Base-by-base conservation (phyloP, 2,888 invertebrate genomes). In the Eumacrocentrus americanus region DNA sequence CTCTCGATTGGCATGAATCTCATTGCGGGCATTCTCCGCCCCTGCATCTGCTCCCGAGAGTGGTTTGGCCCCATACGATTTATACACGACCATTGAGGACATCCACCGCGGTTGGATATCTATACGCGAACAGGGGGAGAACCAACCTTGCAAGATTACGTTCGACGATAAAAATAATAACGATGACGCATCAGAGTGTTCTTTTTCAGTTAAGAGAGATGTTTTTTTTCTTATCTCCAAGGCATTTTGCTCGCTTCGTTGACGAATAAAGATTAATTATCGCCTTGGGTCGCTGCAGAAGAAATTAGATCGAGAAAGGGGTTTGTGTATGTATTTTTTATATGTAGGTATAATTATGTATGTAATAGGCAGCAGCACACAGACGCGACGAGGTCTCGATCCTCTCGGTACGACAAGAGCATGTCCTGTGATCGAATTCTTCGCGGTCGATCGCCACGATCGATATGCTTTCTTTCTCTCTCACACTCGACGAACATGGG, bases 181-280 rank as follows among this genome's bases (percentile, higher is more conserved):
- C 46, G 50, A 59, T 58, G 62, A 65, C 60, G 59, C 29, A 7
- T 59, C 64, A 40, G 52, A n/a, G n/a, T n/a, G n/a, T 35, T 29
- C 9, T 14, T 20, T 11, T 42, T 40, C n/a, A n/a, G n/a, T n/a
- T n/a, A n/a, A n/a, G n/a, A n/a, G n/a, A n/a, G n/a, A n/a, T 16
- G 3, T 29, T 6, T 9, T 23, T 9, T 25, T 0, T 11, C 9
- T 25, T 47, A 12, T 44, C 14, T 34, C 52, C 38, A 16, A 47
- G 44, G 47, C 37, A 35, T 46, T 59, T 57, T n/a, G n/a, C n/a
- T n/a, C n/a, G n/a, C n/a, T n/a, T n/a, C 14, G 35, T 35, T 60
- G 60, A 58, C 54, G 60, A 58, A 54, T 58, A 60, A 62, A 62
- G 58, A 64, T 64, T 64, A 60, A 61, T 64, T 64, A 61, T 48